Conservation (phyloP, 2,888 invertebrate species). For the Himalopsyche japonica region DNA sequence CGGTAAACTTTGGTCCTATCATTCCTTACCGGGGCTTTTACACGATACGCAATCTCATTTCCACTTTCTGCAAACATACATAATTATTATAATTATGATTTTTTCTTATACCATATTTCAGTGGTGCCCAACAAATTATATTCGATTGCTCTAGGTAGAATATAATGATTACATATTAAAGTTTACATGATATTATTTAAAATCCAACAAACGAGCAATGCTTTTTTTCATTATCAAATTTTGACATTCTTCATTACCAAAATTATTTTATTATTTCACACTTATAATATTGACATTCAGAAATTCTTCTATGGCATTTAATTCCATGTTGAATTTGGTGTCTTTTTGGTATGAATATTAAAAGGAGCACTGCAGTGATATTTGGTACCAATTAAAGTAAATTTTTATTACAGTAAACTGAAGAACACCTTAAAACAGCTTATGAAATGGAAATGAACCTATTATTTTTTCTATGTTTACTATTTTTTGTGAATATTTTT, state of each 20-base stretch:
- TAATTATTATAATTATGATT: background rate
- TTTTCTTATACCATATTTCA: background rate
- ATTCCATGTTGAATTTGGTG: too few species aligned
- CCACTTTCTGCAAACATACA: background rate
- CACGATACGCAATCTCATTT: background rate
- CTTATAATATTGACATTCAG: too few species aligned
- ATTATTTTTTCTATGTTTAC: background rate
- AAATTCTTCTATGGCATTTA: too few species aligned
- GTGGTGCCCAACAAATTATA: background rate
- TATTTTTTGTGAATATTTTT: conserved; percentile 23
- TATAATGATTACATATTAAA: too few species aligned
- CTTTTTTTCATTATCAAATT: too few species aligned
- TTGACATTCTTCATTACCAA: too few species aligned
- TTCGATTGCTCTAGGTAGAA: too few species aligned
- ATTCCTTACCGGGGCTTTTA: conserved; percentile 63
- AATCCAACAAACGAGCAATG: too few species aligned
- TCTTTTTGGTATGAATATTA: background rate
- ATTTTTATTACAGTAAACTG: background rate
- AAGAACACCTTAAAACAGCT: background rate
- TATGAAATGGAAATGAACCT: background rate
- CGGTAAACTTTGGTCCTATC: conserved; percentile 67
- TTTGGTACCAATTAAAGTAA: background rate
- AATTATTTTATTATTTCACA: too few species aligned
- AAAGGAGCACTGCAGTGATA: background rate
- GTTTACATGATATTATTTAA: too few species aligned